Conservation (phyloP, 2,797 vertebrate species). For the Rhynchotus rufescens region DNA sequence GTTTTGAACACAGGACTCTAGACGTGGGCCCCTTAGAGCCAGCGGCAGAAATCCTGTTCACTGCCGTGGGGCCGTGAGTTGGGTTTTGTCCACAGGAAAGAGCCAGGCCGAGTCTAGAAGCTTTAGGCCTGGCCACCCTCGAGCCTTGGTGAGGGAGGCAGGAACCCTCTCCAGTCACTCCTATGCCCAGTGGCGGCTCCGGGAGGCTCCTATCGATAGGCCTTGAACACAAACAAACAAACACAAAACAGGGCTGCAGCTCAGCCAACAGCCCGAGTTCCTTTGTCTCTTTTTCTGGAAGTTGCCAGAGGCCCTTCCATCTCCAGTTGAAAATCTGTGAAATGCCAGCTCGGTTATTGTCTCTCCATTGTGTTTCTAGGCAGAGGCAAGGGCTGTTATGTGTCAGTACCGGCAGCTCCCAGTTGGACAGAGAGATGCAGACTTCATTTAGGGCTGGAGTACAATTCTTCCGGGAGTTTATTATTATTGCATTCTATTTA, state of each 20-base stretch:
- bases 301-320: background rate
- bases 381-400: background rate
- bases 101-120: background rate
- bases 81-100: background rate
- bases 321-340: background rate
- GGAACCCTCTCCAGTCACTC: background rate
- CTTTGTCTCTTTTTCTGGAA: constrained; percentile 24
- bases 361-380: background rate
- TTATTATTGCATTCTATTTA: background rate
- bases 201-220: background rate
- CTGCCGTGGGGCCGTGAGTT: background rate
- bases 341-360: background rate
- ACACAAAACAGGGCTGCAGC: background rate
- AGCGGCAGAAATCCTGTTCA: background rate
- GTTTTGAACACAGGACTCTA: background rate
- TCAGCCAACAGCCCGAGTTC: background rate
- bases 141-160: background rate
- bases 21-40: accelerated
- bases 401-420: background rate
- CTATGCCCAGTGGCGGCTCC: background rate
- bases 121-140: background rate
- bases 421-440: background rate
- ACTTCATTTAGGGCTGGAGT: background rate
- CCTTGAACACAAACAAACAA: background rate
- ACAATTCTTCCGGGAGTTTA: background rate